Evolutionary conservation across 53 echinoderm and acorn worm genomes (phyloP), one percentile per base, ranked within the genome.

Genomic region (Actinopyga echinites): DNA sequence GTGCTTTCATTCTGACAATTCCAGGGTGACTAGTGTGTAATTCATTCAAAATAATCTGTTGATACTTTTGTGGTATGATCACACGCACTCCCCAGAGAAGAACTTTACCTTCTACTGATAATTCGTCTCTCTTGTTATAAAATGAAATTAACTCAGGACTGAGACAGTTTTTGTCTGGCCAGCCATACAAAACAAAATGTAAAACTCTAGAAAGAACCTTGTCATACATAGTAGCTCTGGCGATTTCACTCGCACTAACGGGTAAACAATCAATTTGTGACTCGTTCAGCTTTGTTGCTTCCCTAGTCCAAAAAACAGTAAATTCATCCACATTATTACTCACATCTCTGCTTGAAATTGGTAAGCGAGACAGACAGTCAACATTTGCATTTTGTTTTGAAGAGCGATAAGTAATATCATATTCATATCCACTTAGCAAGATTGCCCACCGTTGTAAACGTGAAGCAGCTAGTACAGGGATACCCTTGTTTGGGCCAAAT

Each of bases 31-130:
- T 43, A 28, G 36, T 21, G 60, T 86, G 90, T 11, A 90, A 64
- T 33, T 90, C 90, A 8, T 71, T 42, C 5, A 86, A 66, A 57
- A 86, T 59, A 44, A 15, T 36, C 23, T 77, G 30, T 62, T 78
- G 83, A 19, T 80, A 79, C 61, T 75, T 83, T 29, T 55, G 28
- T 22, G 86, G 86, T 44, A 90, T 90, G 32, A 90, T 65, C 8
- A 87, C 91, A 61, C 91, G 42, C 9, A 68, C 20, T 37, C 85
- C 91, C 68, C 83, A 90, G 53, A 91, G 24, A 21, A 87, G 54
- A 82, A 87, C 84, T 28, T 81, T 57, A 12, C 78, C 26, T 75
- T 87, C 87, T 40, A 85, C 69, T 24, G 87, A 78, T 9, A 90
- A 30, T 77, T 90, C 87, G 42, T 62, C 58, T 38, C 36, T 62